phyloP scores from a whole-genome alignment of 2,113 vertebrate species.

The Forbesichthys papilliferus region DNA sequence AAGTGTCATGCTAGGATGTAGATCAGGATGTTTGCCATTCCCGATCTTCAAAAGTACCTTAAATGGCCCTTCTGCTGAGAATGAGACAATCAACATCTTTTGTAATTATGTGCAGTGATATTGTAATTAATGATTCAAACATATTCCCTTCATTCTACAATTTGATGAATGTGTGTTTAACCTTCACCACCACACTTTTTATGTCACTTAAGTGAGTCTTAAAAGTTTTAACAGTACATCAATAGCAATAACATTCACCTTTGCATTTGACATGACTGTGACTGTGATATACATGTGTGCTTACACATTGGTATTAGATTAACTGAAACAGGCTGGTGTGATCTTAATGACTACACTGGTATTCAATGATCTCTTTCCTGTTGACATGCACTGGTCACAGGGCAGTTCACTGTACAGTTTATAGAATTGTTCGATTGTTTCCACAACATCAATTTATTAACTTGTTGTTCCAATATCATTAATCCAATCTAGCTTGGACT shows the following conservation, averaged over 20 bases:
- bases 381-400: conserved; percentile 49
- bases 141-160: conserved; percentile 88
- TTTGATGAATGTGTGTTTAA: conserved; percentile 94
- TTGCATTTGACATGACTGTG: not conserved
- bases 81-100: conserved; percentile 97
- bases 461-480: conserved; percentile 51
- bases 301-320: conserved; percentile 16
- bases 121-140: conserved; percentile 97
- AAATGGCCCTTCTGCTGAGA: conserved; percentile 88
- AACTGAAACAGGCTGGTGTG: conserved; percentile 25
- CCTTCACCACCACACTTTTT: conserved; percentile 76
- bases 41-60: conserved; percentile 91
- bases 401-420: conserved; percentile 46
- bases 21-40: conserved; percentile 93
- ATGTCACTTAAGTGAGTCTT: conserved; percentile 83
- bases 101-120: conserved; percentile 95
- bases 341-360: conserved; percentile 28
- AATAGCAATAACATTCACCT: conserved; percentile 5
- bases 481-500: conserved; percentile 67
- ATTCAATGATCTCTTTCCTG: conserved; percentile 10
- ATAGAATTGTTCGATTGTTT: conserved; percentile 59
- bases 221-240: conserved; percentile 68
- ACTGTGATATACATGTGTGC: not conserved
- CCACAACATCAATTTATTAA: conserved; percentile 45
- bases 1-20: conserved; percentile 90